Evolutionary conservation across 1,140 invertebrate species (phyloP).

Genomic region (Conopomorpha cramerella): DNA sequence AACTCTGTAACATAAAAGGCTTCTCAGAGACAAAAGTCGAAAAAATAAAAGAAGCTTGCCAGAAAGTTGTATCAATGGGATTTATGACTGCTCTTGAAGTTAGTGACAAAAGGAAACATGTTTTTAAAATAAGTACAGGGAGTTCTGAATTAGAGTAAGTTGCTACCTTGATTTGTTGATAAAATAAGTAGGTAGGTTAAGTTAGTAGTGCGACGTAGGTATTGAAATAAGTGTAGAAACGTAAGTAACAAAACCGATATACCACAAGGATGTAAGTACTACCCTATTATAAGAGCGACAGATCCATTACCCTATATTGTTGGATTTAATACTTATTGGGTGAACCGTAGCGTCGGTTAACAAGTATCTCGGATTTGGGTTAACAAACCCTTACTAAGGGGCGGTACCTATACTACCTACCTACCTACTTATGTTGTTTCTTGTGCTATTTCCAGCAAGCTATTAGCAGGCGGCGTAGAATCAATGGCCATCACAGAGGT

Average conservation of each 20-base stretch:
- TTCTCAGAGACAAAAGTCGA: slow-evolving; percentile 82
- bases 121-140: slow-evolving; percentile 77
- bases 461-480: slow-evolving; percentile 82
- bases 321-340: too few relatives aligned
- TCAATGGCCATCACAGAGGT: slow-evolving; percentile 90
- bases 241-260: too few relatives aligned
- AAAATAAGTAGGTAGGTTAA: too few relatives aligned
- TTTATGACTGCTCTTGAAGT: slow-evolving; percentile 80
- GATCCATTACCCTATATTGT: too few relatives aligned
- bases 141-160: slow-evolving; percentile 75
- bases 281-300: too few relatives aligned
- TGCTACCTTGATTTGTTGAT: background rate
- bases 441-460: slow-evolving; percentile 61
- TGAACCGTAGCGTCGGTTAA: too few relatives aligned
- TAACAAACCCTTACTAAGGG: too few relatives aligned
- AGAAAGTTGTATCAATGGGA: slow-evolving; percentile 61
- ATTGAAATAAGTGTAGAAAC: too few relatives aligned
- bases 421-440: slow-evolving; percentile 1
- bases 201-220: too few relatives aligned
- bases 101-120: slow-evolving; percentile 70
- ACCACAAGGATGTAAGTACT: too few relatives aligned
- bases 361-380: too few relatives aligned
- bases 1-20: slow-evolving; percentile 74
- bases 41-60: slow-evolving; percentile 80
- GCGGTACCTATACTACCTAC: too few relatives aligned